A percentile compares a stretch with the other conserved stretches of the same genome.
Evolutionary conservation across 2,113 vertebrate genomes (phyloP).

Genomic region (Puntigrus tetrazona): DNA sequence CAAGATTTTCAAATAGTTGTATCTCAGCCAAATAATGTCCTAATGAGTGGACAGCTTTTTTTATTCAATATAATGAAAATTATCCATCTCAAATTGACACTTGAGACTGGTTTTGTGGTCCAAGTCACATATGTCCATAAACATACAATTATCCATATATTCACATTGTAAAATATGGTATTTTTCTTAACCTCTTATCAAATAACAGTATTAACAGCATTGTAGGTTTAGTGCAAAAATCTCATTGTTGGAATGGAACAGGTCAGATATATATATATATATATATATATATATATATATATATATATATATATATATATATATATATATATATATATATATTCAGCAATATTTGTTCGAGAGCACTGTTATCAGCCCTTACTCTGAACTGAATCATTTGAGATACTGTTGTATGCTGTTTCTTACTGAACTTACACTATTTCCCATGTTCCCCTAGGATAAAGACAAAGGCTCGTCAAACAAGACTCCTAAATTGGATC

Average conservation of each 20-base stretch:
- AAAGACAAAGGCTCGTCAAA: slow-evolving; percentile 98
- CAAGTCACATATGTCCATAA: no score
- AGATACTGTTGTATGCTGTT: background rate
- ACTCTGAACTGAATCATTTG: slow-evolving; percentile 5
- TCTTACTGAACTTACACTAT: background rate
- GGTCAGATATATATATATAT: no score
- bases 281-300: no score
- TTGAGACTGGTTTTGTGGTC: no score
- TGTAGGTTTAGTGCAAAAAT: background rate
- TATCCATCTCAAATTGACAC: no score
- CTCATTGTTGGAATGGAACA: background rate
- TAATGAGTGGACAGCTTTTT: no score
- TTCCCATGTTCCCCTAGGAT: slow-evolving; percentile 78
- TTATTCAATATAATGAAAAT: no score
- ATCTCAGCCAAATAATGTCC: no score
- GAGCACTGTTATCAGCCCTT: background rate
- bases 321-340: no score
- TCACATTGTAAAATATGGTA: background rate
- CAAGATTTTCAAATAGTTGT: no score
- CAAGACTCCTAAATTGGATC: slow-evolving; percentile 98
- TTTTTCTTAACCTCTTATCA: no score
- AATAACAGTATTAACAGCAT: background rate
- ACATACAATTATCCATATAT: background rate
- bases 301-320: no score
- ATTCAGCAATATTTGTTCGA: background rate